Base-by-base conservation (phyloP, 2,113 vertebrate species). In the Plectropomus leopardus region DNA sequence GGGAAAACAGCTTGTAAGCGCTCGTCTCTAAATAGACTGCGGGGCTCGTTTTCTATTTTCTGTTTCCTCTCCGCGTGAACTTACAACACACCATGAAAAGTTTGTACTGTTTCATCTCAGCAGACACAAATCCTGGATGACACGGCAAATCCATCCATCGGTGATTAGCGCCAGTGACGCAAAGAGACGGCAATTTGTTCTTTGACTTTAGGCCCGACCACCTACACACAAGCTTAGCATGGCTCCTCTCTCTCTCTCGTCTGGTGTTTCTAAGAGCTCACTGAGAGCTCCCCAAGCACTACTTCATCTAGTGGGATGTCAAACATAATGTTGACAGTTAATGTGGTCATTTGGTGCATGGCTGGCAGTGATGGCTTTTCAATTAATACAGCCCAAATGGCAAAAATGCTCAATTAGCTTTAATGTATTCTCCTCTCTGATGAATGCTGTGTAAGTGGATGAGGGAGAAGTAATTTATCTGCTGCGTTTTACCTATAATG, bases 381-480 rank as follows among this genome's bases (percentile, higher is more conserved):
- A 93, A 90, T 93, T 93, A 92, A 91, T 91, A 86, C 82, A 86
- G 82, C 78, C 86, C 82, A 90, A 92, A 93, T 91, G 86, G 84
- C 88, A 91, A 92, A 93, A 82, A 90, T 72, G 86, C 88, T 90
- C 90, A 92, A 92, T 92, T 89, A 92, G 80, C 82, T 91, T 92
- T 92, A 91, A 93, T 92, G 88, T 82, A 84, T 81, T 91, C 82
- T 61, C 54, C 76, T 70, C 78, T 59, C 85, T 82, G 80, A 92
- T 88, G 64, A 87, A 88, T 75, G 87, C 69, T 65, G 78, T 54
- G 60, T 65, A 80, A 90, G 83, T 82, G 63, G 63, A 88, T 54
- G 84, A 78, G 58, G 15, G 40, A 26, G 40, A 55, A 70, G 73
- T 80, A 17, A 83, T 89, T 86, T 64, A 85, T 87, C 70, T 70